A percentile compares a stretch with the other conserved stretches of the same genome.
Conservation (phyloP, 2,888 invertebrate genomes). For the Drosophila macrospina region DNA sequence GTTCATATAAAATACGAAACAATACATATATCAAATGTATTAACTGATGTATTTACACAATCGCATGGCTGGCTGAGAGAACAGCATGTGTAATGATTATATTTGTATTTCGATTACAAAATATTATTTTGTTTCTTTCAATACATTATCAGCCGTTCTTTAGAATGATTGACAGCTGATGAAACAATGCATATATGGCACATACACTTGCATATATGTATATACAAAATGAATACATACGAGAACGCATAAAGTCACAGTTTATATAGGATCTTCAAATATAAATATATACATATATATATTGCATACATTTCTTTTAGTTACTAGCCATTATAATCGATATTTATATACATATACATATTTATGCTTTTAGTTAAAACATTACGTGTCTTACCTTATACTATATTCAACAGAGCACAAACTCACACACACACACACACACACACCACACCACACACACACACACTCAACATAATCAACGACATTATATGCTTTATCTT, state of each 20-base stretch:
- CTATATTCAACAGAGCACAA: conserved; percentile 42
- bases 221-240: conserved; percentile 34
- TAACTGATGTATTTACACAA: conserved; percentile 2
- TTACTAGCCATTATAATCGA: conserved; percentile 58
- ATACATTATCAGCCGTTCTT: conserved; percentile 12
- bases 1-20: conserved; percentile 13
- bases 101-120: conserved; percentile 45
- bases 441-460: no score
- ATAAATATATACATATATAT: conserved; percentile 36
- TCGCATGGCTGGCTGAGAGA: neutral
- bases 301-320: conserved; percentile 61
- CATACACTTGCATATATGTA: conserved; percentile 31
- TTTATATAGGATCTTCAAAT: conserved; percentile 67
- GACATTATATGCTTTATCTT: conserved; percentile 72
- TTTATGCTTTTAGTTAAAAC: conserved; percentile 71
- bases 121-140: conserved; percentile 26
- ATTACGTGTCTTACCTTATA: conserved; percentile 65
- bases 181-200: conserved; percentile 40
- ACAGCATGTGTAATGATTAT: conserved; percentile 5
- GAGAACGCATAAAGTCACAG: conserved; percentile 62
- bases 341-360: conserved; percentile 58
- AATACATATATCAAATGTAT: conserved; percentile 16
- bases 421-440: no score
- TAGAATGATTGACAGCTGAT: conserved; percentile 17
- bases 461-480: conserved; percentile 74